phyloP scores from a whole-genome alignment of 2,113 vertebrate species.

The Hippocampus mohnikei region DNA sequence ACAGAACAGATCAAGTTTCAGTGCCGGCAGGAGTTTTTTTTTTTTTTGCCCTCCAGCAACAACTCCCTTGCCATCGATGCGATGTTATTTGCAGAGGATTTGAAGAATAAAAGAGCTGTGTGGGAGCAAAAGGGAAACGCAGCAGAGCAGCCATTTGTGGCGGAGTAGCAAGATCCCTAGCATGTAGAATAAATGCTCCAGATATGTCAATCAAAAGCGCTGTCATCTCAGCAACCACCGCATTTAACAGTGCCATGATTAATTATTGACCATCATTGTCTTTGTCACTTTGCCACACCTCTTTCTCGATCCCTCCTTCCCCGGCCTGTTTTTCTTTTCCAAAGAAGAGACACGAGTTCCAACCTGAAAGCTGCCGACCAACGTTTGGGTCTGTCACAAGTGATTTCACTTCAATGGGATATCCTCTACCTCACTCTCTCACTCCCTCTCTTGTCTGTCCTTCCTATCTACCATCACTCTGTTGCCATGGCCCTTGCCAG shows the following conservation, averaged over 20 bases:
- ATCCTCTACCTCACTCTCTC: slow-evolving; percentile 28
- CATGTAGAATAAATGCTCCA: slow-evolving; percentile 65
- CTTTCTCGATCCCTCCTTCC: slow-evolving; percentile 37
- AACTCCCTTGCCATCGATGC: slow-evolving; percentile 37
- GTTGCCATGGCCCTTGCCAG: slow-evolving; percentile 69
- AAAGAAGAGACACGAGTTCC: slow-evolving; percentile 62
- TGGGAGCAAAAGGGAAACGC: slow-evolving; percentile 19
- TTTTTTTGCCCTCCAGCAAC: slow-evolving; percentile 28
- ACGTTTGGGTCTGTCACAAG: slow-evolving; percentile 65
- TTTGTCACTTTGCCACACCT: slow-evolving; percentile 60
- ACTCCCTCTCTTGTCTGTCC: slow-evolving; percentile 38
- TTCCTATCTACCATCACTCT: slow-evolving; percentile 51
- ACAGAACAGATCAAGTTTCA: slow-evolving; percentile 49
- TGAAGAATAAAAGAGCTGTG: slow-evolving; percentile 46
- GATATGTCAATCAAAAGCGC: slow-evolving; percentile 71
- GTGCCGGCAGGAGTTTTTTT: slow-evolving; percentile 24
- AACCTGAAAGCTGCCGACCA: slow-evolving; percentile 67
- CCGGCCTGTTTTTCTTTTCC: slow-evolving; percentile 36
- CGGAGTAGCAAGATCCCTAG: slow-evolving; percentile 34
- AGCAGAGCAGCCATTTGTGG: slow-evolving; percentile 16
- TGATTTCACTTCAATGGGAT: slow-evolving; percentile 57
- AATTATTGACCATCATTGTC: slow-evolving; percentile 71
- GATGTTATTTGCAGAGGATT: slow-evolving; percentile 44
- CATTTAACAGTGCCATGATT: slow-evolving; percentile 62
- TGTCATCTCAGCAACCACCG: slow-evolving; percentile 46